Evolutionary conservation across 2,888 invertebrate species (phyloP).

Genomic region (Atrina japonica): DNA sequence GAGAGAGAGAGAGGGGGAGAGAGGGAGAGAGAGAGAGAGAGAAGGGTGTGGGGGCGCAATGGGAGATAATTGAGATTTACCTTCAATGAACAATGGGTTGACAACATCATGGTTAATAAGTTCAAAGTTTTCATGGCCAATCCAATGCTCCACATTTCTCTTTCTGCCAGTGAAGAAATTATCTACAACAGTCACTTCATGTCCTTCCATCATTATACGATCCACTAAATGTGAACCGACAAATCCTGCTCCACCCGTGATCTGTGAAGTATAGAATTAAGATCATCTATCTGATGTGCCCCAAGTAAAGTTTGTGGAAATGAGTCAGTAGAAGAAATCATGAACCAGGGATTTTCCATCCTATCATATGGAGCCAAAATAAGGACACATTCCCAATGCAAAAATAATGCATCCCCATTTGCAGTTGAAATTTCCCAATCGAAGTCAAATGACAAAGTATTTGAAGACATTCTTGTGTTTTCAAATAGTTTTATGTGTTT

Average conservation of each 20-base stretch:
- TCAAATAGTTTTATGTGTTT: too few species aligned
- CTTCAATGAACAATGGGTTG: constrained; percentile 97
- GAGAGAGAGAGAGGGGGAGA: too few species aligned
- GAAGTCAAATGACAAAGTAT: too few species aligned
- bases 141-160: constrained; percentile 98
- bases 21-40: too few species aligned
- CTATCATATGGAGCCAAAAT: too few species aligned
- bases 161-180: constrained; percentile 99
- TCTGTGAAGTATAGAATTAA: constrained; percentile 81
- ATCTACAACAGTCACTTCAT: constrained; percentile 97
- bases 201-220: constrained; percentile 95
- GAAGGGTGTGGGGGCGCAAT: too few species aligned
- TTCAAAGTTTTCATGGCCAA: constrained; percentile 99
- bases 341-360: too few species aligned
- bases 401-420: too few species aligned
- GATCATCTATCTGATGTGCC: not conserved
- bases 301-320: not conserved
- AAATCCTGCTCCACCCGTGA: constrained; percentile 98
- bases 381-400: too few species aligned
- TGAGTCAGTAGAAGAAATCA: too few species aligned
- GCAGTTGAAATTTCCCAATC: too few species aligned
- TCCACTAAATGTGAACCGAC: constrained; percentile 99
- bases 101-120: constrained; percentile 99
- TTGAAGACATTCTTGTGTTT: too few species aligned
- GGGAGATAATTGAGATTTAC: constrained; percentile 86